A percentile compares a stretch with the other conserved stretches of the same genome.
These are phyloP conservation scores for Nannobrachium achirus DNA, from an alignment of 2,113 vertebrate species.

Conservation along the genomic window DNA sequence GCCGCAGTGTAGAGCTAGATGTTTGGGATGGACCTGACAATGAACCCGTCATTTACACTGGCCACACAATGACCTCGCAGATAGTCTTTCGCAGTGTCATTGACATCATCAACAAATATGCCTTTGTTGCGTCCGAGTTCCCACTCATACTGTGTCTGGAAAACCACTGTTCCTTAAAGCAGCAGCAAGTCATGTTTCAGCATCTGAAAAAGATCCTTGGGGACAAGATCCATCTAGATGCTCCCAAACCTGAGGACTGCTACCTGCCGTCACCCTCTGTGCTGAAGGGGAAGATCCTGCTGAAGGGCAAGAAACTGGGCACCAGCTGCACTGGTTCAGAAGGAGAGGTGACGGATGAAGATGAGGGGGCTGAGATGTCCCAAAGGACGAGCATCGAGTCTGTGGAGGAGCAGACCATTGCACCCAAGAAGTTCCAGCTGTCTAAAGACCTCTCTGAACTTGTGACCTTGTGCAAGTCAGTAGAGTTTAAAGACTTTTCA, in stretches of 20 bases:
- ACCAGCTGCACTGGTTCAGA: slow-evolving; percentile 86
- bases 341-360: slow-evolving; percentile 96
- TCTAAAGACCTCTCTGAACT: slow-evolving; percentile 95
- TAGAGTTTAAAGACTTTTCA: slow-evolving; percentile 94
- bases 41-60: slow-evolving; percentile 95
- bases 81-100: slow-evolving; percentile 94
- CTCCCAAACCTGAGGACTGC: slow-evolving; percentile 87
- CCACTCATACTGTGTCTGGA: slow-evolving; percentile 94
- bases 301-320: slow-evolving; percentile 94
- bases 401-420: slow-evolving; percentile 80
- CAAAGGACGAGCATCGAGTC: slow-evolving; percentile 87
- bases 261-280: slow-evolving; percentile 91
- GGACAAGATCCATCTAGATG: slow-evolving; percentile 86
- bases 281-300: slow-evolving; percentile 91
- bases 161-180: slow-evolving; percentile 96
- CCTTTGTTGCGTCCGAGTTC: slow-evolving; percentile 94
- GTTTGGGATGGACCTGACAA: slow-evolving; percentile 98
- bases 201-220: slow-evolving; percentile 95
- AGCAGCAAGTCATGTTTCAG: slow-evolving; percentile 97
- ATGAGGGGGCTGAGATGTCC: slow-evolving; percentile 96
- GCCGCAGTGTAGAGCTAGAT: slow-evolving; percentile 93
- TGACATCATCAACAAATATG: slow-evolving; percentile 94
- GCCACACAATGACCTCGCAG: slow-evolving; percentile 97
- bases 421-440: slow-evolving; percentile 89
- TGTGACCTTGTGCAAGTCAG: slow-evolving; percentile 94